Base-by-base conservation (phyloP, 2,888 invertebrate species). In the Netelia fuscicornis region DNA sequence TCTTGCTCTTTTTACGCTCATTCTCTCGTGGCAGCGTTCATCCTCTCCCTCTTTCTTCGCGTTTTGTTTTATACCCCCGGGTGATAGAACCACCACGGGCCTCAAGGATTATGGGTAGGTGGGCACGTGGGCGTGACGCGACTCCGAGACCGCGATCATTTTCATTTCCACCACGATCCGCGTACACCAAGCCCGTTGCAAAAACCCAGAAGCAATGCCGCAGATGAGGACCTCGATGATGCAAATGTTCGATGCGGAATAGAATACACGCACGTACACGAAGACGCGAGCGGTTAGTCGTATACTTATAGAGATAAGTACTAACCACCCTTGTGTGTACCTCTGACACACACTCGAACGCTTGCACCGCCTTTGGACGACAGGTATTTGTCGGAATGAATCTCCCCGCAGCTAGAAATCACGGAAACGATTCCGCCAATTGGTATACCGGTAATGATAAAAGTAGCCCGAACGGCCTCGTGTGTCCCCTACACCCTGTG, bases 401-500 rank as follows among this genome's bases (percentile, higher is more conserved):
- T 20, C 48, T 81, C 68, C 23, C 76, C 72, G 52, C 78, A 76
- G 48, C 67, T 54, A 70, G 64, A 77, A 76, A 79, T 56, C 37
- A 58, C 85, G 88, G 89, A 89, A 90, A 89, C 87, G 88, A 88
- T 90, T 88, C 82, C 78, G 83, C 75, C 90, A 86, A 90, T 89
- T 89, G 88, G 85, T 83, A 56, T 23, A 8, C 56, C 10, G 9
- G 83, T 90, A 89, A 91, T 90, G 88, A 89, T 88, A 88, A 90
- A 87, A 86, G 83, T 84, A 67, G 83, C 67, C 48, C 52, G 10
- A 65, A 20, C 56, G 60, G 54, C 71, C 67, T 56, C 56, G 44
- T 67, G 17, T 67, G 17, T 54, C 30, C 65, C 30, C 65, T n/a
- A 78, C 23, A 72, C 68, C 48, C 74, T 67, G 72, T 83, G 64